Base-by-base conservation (phyloP, 2,797 vertebrate genomes). In the Sebastes melanostomus region DNA sequence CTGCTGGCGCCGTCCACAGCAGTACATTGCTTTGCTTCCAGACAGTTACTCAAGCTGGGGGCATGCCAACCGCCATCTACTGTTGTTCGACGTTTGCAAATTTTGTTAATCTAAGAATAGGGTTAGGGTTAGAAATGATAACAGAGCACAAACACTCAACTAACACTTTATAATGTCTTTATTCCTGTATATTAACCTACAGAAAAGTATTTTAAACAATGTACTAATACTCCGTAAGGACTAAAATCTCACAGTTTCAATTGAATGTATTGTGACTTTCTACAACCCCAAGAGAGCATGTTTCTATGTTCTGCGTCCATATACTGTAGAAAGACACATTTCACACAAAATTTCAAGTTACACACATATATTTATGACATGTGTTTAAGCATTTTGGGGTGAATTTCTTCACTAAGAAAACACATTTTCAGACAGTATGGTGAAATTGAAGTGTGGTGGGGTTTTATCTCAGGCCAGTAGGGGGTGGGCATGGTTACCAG, bases 391-490 rank as follows among this genome's bases (percentile, higher is more conserved):
- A n/a, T 52, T 66, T 25, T 25, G 25, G 25, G 25, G 25, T 25
- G 25, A 25, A 25, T 25, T 34, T 62, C 16, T 29, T 14, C 22
- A 36, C 38, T 11, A n/a, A 54, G 3, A 76, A 75, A 66, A 56
- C 14, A 34, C 13, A 56, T 30, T 65, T 34, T 75, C 16, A 50
- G 14, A 58, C 36, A 73, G 60, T 78, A 16, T 66, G 8, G 29
- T 60, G 12, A 75, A 77, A 58, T 76, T 76, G 20, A 78, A 50
- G 10, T 32, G 42, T 77, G 22, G 29, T 69, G 34, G 54, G 1
- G n/a, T 90, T 87, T 83, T 83, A 55, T 81, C 6, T 75, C 18
- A 77, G 78, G 29, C 90, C 88, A 89, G 87, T 25, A 92, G 91
- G 81, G 83, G 90, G 86, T 88, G 68, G 63, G 72, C 42, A 72